Conservation (phyloP, 2,113 vertebrate genomes). For the Peromyscus leucopus region DNA sequence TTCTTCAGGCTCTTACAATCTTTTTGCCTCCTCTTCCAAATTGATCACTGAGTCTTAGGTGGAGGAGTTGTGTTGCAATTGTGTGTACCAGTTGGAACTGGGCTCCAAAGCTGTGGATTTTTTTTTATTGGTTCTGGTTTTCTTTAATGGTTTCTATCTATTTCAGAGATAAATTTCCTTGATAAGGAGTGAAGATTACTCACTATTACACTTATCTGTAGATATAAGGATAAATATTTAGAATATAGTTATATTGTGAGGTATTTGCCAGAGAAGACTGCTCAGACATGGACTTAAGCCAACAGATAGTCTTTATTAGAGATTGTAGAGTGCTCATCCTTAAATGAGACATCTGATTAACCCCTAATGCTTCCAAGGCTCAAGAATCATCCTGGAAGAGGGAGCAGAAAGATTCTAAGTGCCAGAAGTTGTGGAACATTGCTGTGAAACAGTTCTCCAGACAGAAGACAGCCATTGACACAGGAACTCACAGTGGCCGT, state of each 20-base stretch:
- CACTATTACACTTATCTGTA: not conserved
- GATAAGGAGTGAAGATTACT: not conserved
- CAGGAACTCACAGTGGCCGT: not conserved
- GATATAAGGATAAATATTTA: not conserved
- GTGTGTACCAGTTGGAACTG: not conserved
- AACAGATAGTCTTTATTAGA: not conserved
- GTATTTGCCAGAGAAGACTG: too few relatives aligned
- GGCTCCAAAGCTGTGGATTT: not conserved
- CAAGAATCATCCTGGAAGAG: not conserved
- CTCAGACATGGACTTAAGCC: too few relatives aligned
- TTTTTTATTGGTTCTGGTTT: not conserved
- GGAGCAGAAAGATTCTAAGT: not conserved
- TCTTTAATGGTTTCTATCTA: not conserved
- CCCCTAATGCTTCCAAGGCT: not conserved
- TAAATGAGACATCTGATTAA: not conserved
- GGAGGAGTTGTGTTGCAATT: not conserved
- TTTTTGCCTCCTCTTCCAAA: not conserved
- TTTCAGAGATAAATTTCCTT: not conserved
- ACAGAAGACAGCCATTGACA: not conserved
- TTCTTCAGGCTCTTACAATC: not conserved
- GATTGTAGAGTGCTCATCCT: not conserved
- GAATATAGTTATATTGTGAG: not conserved
- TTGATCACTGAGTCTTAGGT: not conserved
- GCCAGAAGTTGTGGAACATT: not conserved
- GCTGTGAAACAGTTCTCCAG: not conserved